These are phyloP conservation scores for Calypte anna DNA, from an alignment of 2,113 vertebrate species.

Conservation along the genomic window DNA sequence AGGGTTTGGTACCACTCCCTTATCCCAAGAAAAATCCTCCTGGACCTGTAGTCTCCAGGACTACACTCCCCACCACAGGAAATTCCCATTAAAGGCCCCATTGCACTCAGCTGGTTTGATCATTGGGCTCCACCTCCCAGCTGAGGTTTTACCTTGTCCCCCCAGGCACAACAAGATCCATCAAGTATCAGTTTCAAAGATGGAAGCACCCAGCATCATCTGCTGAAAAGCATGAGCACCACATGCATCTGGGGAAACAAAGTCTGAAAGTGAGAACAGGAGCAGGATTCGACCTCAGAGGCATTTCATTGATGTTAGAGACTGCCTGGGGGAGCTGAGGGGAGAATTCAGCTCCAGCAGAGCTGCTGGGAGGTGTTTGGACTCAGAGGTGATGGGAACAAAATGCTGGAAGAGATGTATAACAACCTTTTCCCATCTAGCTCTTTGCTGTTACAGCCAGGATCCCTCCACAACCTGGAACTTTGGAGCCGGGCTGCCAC, in stretches of 20 bases:
- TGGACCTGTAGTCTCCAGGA: background rate
- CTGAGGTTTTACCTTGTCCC: background rate
- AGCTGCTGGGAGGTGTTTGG: background rate
- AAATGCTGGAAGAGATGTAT: accelerated
- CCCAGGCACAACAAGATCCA: background rate
- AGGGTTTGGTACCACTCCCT: background rate
- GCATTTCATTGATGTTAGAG: accelerated
- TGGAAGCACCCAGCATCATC: background rate
- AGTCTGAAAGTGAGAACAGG: accelerated
- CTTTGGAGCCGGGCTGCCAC: background rate
- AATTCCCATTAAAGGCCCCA: background rate
- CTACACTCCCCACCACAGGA: background rate
- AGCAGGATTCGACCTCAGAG: background rate
- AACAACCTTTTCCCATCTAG: background rate
- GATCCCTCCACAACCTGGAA: background rate
- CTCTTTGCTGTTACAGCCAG: background rate
- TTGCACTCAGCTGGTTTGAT: background rate
- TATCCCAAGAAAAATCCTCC: too few species aligned
- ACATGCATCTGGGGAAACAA: background rate
- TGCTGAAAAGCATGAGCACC: background rate
- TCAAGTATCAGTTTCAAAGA: background rate
- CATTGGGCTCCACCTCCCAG: background rate
- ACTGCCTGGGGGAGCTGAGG: background rate
- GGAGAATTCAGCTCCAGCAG: background rate
- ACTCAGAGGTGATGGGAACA: accelerated